Evolutionary conservation across 2,888 invertebrate genomes (phyloP), one percentile per base, ranked within the genome.

Genomic region (Lepidochitona cinerea): DNA sequence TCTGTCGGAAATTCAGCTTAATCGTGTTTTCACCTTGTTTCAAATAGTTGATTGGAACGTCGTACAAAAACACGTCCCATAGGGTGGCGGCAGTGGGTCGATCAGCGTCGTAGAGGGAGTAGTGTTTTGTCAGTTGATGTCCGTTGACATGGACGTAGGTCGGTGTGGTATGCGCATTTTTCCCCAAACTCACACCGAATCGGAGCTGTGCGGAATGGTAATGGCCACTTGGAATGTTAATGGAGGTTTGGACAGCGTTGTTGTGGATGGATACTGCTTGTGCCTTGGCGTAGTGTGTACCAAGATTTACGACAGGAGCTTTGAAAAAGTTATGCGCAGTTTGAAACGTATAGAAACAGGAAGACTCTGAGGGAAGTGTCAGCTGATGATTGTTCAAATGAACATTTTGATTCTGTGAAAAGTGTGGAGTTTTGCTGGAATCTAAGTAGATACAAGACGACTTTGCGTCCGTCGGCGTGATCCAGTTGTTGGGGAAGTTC

Each of bases 201-300:
- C 71, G 37, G 1, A 71, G 66, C 7, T 36, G 65, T 9, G 49
- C 65, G n/a, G 41, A 66, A n/a, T 49, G 41, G 14, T 49, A 18
- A 23, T 65, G 29, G 1, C 52, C 65, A 12, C 33, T 9, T 6
- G 36, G 41, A 33, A 71, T 32, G 4, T 37, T 71, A 5, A 71
- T 23, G n/a, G 26, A 32, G 18, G 66, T 49, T 32, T 64, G 26
- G 6, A 26, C 65, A 12, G 41, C 66, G 33, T 71, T n/a, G 6
- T 33, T 32, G n/a, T 37, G 9, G 3, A 71, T 65, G 29, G 26
- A 6, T 29, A 65, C 66, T 6, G 33, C 49, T 33, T 66, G 41
- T 0, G 41, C 59, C 12, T 71, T 37, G n/a, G 65, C 64, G 32
- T 71, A 71, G 32, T 71, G 66, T 7, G 37, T 66, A 14, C 18